These are phyloP conservation scores for Calonectris borealis DNA, from an alignment of 2,113 vertebrate genomes.

Conservation along the genomic window DNA sequence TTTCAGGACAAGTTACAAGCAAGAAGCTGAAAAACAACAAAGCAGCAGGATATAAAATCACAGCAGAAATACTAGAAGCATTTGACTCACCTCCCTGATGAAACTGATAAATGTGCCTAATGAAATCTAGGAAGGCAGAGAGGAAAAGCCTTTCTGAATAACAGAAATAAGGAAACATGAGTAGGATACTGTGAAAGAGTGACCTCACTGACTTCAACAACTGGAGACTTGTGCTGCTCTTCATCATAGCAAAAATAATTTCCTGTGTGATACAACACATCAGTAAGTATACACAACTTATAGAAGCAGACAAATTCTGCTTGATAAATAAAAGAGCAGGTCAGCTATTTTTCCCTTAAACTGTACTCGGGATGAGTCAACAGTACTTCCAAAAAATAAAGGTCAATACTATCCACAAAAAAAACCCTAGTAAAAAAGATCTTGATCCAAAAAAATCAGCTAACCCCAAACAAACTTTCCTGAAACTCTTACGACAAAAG, in stretches of 20 bases:
- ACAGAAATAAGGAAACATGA: slow-evolving; percentile 16
- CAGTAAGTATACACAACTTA: background rate
- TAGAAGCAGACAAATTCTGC: slow-evolving; percentile 4
- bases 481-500: background rate
- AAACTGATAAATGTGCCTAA: slow-evolving; percentile 8
- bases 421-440: background rate
- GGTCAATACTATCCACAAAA: background rate
- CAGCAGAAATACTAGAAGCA: background rate
- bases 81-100: slow-evolving; percentile 20
- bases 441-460: background rate
- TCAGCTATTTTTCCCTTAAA: slow-evolving; percentile 10
- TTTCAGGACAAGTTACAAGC: background rate
- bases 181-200: background rate
- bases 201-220: slow-evolving; percentile 3
- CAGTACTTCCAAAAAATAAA: background rate
- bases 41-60: background rate
- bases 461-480: background rate
- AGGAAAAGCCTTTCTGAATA: slow-evolving; percentile 24
- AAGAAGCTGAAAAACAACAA: slow-evolving; percentile 6
- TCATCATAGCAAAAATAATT: background rate
- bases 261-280: background rate
- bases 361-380: background rate
- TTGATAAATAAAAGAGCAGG: slow-evolving; percentile 23
- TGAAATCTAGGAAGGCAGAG: slow-evolving; percentile 3
- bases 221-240: background rate